Evolutionary conservation across 2,797 vertebrate species (phyloP), one percentile per base, ranked within the genome.

Genomic region (Limosa lapponica): DNA sequence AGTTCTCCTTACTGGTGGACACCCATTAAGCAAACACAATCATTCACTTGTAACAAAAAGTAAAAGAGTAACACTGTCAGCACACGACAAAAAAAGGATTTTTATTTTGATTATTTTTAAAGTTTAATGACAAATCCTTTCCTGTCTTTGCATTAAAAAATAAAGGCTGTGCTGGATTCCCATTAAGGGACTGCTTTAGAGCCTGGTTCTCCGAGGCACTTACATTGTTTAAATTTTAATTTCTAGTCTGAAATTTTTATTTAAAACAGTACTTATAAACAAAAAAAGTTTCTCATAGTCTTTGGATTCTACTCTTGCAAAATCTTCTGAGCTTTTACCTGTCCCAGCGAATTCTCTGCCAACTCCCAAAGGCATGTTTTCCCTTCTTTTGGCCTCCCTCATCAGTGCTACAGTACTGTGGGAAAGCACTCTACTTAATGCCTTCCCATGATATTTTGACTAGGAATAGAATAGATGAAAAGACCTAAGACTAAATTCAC

Each of bases 191-290:
- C 96, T 97, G 75, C 95, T 97, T 97, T 97, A 93, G 90, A 90
- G 90, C 83, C 74, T 55, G 70, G 78, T 96, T 97, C 97, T 98
- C 97, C 27, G 92, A 98, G 97, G 96, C 96, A 98, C 97, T 98
- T 97, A 97, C 14, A 23, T 97, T 97, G 96, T 98, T 98, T 98
- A 98, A 98, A 98, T 97, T 98, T 98, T 98, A 98, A 98, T 98
- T 98, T 97, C 72, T 20, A 74, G 95, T 95, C 96, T 98, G 93
- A 97, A 97, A 97, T 86, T 98, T 97, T 97, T 96, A 97, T 97
- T 93, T 96, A 96, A 97, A 98, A 97, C 91, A 96, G 93, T 94
- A 88, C 97, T 97, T 97, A 94, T 62, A 98, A 97, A 97, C 82
- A 96, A 97, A 90, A 93, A 91, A 89, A 86, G 67, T 96, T 96